These are phyloP conservation scores for Tyrannus savana DNA, from an alignment of 2,113 vertebrate species.

Conservation along the genomic window DNA sequence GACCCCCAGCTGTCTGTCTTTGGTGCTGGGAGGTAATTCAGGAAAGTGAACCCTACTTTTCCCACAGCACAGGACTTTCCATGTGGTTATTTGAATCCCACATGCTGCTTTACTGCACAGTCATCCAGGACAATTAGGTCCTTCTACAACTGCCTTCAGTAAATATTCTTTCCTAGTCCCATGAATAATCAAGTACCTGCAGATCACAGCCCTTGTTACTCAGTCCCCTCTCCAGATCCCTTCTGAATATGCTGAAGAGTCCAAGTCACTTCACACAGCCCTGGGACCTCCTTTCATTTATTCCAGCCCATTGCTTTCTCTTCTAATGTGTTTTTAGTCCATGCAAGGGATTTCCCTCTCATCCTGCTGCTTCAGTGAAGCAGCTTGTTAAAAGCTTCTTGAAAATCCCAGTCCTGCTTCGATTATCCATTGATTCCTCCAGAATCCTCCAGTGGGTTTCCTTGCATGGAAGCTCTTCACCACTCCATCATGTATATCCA, in stretches of 20 bases:
- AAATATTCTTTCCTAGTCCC: not conserved
- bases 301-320: not conserved
- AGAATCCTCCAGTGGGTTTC: not conserved
- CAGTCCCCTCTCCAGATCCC: not conserved
- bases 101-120: not conserved
- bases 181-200: not conserved
- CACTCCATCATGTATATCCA: not conserved
- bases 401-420: not conserved
- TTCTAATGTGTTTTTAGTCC: constrained; percentile 16
- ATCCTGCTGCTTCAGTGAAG: not conserved
- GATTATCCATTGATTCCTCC: not conserved
- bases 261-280: not conserved
- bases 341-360: constrained; percentile 15
- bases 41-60: not conserved
- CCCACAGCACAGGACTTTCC: not conserved
- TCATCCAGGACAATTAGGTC: not conserved
- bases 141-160: not conserved
- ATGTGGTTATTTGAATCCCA: not conserved
- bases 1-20: not conserved
- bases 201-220: not conserved
- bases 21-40: not conserved
- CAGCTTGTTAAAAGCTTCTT: constrained; percentile 1
- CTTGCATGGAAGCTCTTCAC: not conserved
- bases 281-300: constrained; percentile 1
- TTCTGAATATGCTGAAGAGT: not conserved